These are phyloP conservation scores for Melanotaenia trifasciata DNA, from an alignment of 2,797 vertebrate genomes.

Conservation along the genomic window DNA sequence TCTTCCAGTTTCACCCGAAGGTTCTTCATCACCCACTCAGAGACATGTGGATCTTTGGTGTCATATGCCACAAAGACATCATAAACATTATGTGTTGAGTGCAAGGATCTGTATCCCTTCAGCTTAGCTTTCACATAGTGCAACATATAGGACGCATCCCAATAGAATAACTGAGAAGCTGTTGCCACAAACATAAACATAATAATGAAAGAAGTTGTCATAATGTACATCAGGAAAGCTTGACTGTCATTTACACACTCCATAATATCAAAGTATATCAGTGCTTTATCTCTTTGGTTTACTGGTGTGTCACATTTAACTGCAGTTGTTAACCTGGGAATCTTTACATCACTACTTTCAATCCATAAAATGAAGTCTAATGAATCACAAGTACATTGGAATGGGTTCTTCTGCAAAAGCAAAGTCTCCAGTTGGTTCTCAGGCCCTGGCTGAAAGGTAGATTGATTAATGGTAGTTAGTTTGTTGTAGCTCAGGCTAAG, in stretches of 20 bases:
- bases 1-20: slow-evolving; percentile 84
- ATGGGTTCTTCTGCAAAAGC: slow-evolving; percentile 80
- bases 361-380: slow-evolving; percentile 84
- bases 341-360: slow-evolving; percentile 58
- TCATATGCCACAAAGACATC: slow-evolving; percentile 85
- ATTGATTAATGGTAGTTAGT: slow-evolving; percentile 79
- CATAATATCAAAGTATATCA: slow-evolving; percentile 74
- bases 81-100: slow-evolving; percentile 67
- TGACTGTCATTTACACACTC: slow-evolving; percentile 75
- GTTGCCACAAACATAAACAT: slow-evolving; percentile 70
- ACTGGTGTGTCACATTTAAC: slow-evolving; percentile 73
- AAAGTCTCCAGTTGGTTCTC: slow-evolving; percentile 66
- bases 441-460: slow-evolving; percentile 61
- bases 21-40: slow-evolving; percentile 83
- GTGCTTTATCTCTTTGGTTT: slow-evolving; percentile 47
- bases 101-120: slow-evolving; percentile 72
- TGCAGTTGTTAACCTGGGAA: slow-evolving; percentile 76
- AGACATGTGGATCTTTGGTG: slow-evolving; percentile 81
- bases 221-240: slow-evolving; percentile 67
- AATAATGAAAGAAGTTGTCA: slow-evolving; percentile 73
- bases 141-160: slow-evolving; percentile 82
- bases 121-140: slow-evolving; percentile 77
- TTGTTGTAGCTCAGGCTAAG: slow-evolving; percentile 82
- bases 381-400: slow-evolving; percentile 83
- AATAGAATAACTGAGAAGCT: slow-evolving; percentile 84